Conservation (phyloP, 2,888 invertebrate genomes). For the Pilophorus perplexus region DNA sequence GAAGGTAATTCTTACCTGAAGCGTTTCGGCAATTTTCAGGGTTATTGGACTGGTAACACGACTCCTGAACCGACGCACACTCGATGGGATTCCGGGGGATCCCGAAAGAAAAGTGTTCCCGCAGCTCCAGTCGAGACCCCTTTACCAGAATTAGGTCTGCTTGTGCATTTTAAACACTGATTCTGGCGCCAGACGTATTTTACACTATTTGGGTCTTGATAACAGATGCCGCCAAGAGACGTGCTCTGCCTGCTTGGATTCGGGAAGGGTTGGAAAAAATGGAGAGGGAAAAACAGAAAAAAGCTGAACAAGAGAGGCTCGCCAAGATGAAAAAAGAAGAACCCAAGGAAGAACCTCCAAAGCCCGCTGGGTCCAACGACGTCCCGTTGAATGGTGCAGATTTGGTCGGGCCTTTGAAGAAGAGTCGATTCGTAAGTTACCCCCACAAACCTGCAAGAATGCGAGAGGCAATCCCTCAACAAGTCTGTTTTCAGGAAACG, state of each 20-base stretch:
- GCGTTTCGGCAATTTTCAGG: constrained; percentile 8
- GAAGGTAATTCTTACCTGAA: neutral
- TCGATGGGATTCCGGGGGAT: constrained; percentile 7
- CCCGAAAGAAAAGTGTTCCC: constrained; percentile 8
- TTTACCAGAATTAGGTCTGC: constrained; percentile 14
- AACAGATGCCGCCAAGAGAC: constrained; percentile 79
- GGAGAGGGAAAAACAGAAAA: constrained; percentile 88
- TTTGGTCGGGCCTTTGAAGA: constrained; percentile 51
- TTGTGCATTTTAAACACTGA: too few species aligned
- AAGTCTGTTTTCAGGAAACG: constrained; percentile 42
- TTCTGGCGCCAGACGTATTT: too few species aligned
- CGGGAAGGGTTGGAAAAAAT: constrained; percentile 96
- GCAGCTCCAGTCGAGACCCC: neutral
- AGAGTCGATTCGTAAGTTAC: constrained; percentile 62
- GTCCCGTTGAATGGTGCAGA: constrained; percentile 47
- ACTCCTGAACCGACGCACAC: constrained; percentile 4
- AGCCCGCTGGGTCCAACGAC: neutral
- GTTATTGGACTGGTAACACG: constrained; percentile 28
- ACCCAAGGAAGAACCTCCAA: neutral
- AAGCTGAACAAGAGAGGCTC: constrained; percentile 74
- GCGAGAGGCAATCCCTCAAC: neutral
- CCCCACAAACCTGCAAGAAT: neutral
- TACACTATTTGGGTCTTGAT: neutral
- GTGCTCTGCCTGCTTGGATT: constrained; percentile 96
- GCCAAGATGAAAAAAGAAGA: constrained; percentile 62